Base-by-base conservation (phyloP, 2,113 vertebrate genomes). In the Aplodontia rufa region DNA sequence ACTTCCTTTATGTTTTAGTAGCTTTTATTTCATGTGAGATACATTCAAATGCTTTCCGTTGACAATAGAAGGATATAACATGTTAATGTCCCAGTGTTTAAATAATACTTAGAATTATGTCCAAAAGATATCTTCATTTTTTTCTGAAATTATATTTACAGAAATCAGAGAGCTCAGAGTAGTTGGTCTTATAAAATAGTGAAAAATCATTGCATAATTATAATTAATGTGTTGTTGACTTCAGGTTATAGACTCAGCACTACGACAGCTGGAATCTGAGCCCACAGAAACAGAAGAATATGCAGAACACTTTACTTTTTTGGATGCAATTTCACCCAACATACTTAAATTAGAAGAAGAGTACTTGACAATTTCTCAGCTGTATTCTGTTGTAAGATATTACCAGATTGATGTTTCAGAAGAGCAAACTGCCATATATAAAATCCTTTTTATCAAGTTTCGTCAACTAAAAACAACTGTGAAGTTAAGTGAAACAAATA, bases 231-330 rank as follows among this genome's bases (percentile, higher is more conserved):
- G 71, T 96, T 45, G 24, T 93, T 89, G 26, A 51, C 97, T 97
- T 66, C 93, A 98, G 98, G 47, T 97, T 26, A 83, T 98, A 40
- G 96, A 97, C 1, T 95, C 97, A 40, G 97, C 97, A 5, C 35
- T 98, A 45, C 37, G 6, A 55, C 97, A 96, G 11, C 74, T 98
- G 55, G 96, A 96, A 14, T 93, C 55, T 40, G 88, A 97, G 3
- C 97, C 97, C 45, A 81, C n/a, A 28, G 95, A 97, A 40, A 90
- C 98, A 66, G 98, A 98, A 83, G 97, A 97, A 76, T 98, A 98
- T 92, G 90, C 98, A 79, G 95, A 98, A 7, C 87, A 98, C 42
- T 97, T 98, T 66, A 96, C 95, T 37, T 98, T 98, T 72, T 91
- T 98, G 82, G 88, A 96, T 49, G 83, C 74, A 3, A 92, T 98